phyloP scores from a whole-genome alignment of 2,113 vertebrate genomes.

The Actenoides hombroni region DNA sequence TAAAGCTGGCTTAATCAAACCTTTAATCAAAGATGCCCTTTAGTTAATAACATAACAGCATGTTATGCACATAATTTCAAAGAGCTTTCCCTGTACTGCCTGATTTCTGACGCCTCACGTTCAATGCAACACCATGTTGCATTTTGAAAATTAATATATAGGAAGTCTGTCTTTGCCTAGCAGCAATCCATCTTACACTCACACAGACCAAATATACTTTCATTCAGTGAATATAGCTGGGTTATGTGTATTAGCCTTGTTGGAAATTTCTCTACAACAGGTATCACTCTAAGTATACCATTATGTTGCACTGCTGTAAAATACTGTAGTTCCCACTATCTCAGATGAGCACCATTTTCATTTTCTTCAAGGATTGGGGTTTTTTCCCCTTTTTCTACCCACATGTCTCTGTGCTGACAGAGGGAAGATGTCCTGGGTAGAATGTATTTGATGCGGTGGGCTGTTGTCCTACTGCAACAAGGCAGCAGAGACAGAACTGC shows the following conservation, averaged over 20 bases:
- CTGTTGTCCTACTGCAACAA: background rate
- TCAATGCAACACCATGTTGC: background rate
- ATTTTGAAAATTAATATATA: background rate
- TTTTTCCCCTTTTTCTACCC: background rate
- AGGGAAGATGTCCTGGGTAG: background rate
- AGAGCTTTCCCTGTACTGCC: background rate
- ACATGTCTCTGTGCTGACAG: background rate
- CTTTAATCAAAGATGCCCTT: slow-evolving; percentile 23
- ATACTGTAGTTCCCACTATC: background rate
- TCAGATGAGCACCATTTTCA: background rate
- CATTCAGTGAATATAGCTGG: background rate
- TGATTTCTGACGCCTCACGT: background rate
- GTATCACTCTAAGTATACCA: background rate
- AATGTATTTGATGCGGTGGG: background rate
- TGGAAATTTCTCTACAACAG: background rate
- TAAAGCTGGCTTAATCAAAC: slow-evolving; percentile 28
- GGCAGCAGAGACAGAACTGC: background rate
- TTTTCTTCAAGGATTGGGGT: background rate
- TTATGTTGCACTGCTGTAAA: background rate
- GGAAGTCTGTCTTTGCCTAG: background rate
- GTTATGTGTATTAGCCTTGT: background rate
- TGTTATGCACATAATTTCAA: background rate
- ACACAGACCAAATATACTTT: background rate
- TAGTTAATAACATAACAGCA: slow-evolving; percentile 9
- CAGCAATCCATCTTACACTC: background rate